Evolutionary conservation across 92 coral and sea anemone genomes (phyloP), one percentile per base, ranked within the genome.

Genomic region (Heteractis magnifica): DNA sequence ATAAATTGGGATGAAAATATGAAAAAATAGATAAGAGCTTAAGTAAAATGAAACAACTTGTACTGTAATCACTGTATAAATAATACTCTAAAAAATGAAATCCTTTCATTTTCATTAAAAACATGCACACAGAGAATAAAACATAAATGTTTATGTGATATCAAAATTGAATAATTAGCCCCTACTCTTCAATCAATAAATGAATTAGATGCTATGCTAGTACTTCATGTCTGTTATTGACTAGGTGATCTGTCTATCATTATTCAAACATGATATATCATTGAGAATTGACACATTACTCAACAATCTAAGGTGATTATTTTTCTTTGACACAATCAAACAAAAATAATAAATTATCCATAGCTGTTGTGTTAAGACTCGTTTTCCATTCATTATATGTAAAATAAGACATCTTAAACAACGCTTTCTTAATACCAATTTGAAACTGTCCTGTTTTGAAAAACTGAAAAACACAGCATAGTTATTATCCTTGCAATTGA

Each of bases 1-100:
- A 8, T 68, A n/a, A 18, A 12, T 34, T 53, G 58, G 4, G 13
- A 53, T 53, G 9, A 53, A 53, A 53, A 53, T 12, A 53, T 53
- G 10, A 68, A 68, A 68, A 10, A 68, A 14, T 8, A 20, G 8
- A 13, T 26, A 68, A 68, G 73, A 26, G 73, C 73, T 68, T 68
- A 26, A 68, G 73, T 68, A 68, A 68, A 68, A 68, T 68, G 73
- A 68, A 68, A 68, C 73, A 68, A 68, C 73, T 68, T 23, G 21
- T 68, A 68, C 73, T 68, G 73, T 68, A 68, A 68, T 68, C 73
- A 68, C 26, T 26, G 23, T 68, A 34, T 34, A 34, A 34, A 34
- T 53, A 8, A 53, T 68, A 26, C 4, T 26, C 6, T 68, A 20
- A 5, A 26, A 23, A 68, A 23, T 23, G 11, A 26, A 68, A 68